Base-by-base conservation (phyloP, 2,888 invertebrate species). In the Gari tellinella region DNA sequence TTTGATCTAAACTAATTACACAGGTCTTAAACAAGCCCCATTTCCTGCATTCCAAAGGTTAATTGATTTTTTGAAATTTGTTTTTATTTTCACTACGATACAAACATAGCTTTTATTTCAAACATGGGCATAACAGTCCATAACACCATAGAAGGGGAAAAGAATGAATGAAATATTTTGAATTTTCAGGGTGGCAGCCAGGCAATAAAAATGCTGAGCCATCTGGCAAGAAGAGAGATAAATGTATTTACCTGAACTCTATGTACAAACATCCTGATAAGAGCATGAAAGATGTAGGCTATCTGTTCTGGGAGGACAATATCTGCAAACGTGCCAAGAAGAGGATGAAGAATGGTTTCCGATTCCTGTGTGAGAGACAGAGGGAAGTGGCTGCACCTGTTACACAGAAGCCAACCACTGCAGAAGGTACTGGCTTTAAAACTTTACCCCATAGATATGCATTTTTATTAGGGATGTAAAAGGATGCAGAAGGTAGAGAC, bases 301-400 rank as follows among this genome's bases (percentile, higher is more conserved):
- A 91, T 70, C 86, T 84, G 64, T 91, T 67, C 84, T 91, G 90
- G 90, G 84, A 86, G 51, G 87, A 91, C 1, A 92, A 93, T 38
- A 92, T 92, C 68, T 94, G 94, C 80, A 90, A 57, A 31, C 51
- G 69, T 21, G 73, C 66, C 10, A 79, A 65, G 40, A 76, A 62
- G 21, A 57, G 43, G 17, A 15, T 75, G 43, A 41, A 23, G 25
- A 57, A 77, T 46, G 79, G 73, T 14, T 77, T 83, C 49, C 91
- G 93, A 1, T 94, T 92, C 76, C 87, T 94, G 66, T 94, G 94
- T 88, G 92, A 94, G 83, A 43, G 31, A 17, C 57, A 25, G 1
- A 19, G 45, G 10, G 23, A 45, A 15, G 57, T 45, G 17, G 12
- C 52, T 10, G 55, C 5, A n/a, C n/a, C 43, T 8, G 43, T 8